Percentiles rank a stretch among this genome's conserved stretches.
phyloP scores from a whole-genome alignment of 2,797 vertebrate species.

The Tragelaphus oryx region DNA sequence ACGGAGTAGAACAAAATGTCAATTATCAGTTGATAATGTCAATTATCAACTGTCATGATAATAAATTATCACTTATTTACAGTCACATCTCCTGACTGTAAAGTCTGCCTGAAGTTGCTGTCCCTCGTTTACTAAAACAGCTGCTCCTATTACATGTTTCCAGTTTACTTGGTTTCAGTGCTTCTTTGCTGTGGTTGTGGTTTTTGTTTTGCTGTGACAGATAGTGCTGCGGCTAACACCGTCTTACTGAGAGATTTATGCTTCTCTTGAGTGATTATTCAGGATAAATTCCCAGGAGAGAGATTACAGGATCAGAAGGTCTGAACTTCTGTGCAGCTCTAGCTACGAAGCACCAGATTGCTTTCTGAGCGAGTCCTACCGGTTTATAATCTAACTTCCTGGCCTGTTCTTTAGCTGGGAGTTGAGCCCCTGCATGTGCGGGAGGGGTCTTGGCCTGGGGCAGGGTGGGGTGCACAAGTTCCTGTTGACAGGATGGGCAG shows the following conservation, averaged over 20 bases:
- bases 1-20: neutral
- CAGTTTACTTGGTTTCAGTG: neutral
- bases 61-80: too few species aligned
- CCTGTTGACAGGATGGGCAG: neutral
- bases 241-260: conserved; percentile 23
- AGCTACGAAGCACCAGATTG: neutral
- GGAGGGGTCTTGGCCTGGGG: neutral
- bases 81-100: neutral
- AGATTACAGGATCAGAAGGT: conserved; percentile 34
- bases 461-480: neutral
- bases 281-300: conserved; percentile 14
- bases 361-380: neutral
- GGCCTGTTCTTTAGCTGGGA: neutral
- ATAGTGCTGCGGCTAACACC: neutral
- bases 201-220: neutral
- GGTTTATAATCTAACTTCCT: neutral
- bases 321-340: neutral
- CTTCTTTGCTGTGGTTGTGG: neutral
- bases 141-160: neutral
- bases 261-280: conserved; percentile 28
- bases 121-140: neutral
- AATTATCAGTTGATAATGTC: neutral
- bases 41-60: too few species aligned
- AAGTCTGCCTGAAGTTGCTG: neutral
- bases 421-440: neutral